These are phyloP conservation scores for Lepus americanus DNA, from an alignment of 2,113 vertebrate species.

Conservation along the genomic window DNA sequence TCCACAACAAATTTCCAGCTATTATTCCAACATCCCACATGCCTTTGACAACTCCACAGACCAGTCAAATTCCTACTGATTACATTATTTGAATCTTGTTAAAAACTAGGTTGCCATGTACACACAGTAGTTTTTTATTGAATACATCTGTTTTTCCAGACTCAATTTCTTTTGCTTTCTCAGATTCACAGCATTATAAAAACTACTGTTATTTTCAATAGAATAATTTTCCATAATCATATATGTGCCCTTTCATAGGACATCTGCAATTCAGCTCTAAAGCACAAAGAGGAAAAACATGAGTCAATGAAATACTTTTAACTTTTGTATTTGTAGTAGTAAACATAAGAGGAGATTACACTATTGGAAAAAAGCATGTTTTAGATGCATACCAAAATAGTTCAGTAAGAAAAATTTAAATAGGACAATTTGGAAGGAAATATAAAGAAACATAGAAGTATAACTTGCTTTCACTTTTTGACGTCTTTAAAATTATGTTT, in stretches of 20 bases:
- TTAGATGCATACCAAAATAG: conserved; percentile 57
- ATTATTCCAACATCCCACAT: conserved; percentile 69
- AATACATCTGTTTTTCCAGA: conserved; percentile 81
- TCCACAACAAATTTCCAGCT: conserved; percentile 84
- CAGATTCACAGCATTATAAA: conserved; percentile 78
- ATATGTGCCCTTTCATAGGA: conserved; percentile 85
- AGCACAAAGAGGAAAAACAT: conserved; percentile 83
- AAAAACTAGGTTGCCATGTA: conserved; percentile 75
- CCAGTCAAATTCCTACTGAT: conserved; percentile 81
- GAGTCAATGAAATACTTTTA: conserved; percentile 84
- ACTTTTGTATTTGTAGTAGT: conserved; percentile 79
- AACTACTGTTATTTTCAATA: conserved; percentile 86
- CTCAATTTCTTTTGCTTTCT: conserved; percentile 71
- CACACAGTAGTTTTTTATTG: conserved; percentile 74
- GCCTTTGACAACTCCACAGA: conserved; percentile 80
- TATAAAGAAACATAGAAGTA: conserved; percentile 41
- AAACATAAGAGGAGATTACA: conserved; percentile 64
- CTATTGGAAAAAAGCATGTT: neutral
- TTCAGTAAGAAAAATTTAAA: conserved; percentile 65
- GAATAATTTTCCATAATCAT: conserved; percentile 86
- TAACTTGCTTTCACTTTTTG: conserved; percentile 49
- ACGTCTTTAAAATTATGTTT: conserved; percentile 52
- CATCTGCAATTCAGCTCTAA: conserved; percentile 85
- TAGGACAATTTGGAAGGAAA: conserved; percentile 53
- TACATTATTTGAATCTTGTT: conserved; percentile 78